phyloP scores from a whole-genome alignment of 2,797 vertebrate species.

The Octomys mimax region DNA sequence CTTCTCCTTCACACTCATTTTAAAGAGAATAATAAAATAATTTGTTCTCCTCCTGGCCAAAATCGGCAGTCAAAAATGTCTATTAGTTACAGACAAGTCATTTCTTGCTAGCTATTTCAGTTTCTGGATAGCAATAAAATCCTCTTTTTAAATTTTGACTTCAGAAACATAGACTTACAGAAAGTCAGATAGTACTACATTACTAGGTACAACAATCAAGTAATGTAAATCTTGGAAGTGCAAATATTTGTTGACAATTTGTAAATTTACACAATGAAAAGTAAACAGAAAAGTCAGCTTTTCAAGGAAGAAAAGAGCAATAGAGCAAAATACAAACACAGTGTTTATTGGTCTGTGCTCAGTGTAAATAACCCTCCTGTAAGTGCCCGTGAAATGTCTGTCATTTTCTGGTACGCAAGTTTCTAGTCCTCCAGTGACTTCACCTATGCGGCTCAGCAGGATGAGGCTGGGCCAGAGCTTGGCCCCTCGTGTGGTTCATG shows the following conservation, averaged over 20 bases:
- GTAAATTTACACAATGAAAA: not conserved
- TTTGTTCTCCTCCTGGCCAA: not conserved
- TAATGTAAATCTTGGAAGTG: not conserved
- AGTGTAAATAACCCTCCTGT: not conserved
- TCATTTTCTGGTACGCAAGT: not conserved
- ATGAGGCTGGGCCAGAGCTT: not conserved
- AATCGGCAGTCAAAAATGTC: not conserved
- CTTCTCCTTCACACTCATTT: not conserved
- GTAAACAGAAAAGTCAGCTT: not conserved
- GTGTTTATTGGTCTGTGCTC: not conserved
- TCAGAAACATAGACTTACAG: not conserved
- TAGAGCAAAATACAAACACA: not conserved
- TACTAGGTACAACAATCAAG: not conserved
- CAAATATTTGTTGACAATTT: slow-evolving; percentile 42
- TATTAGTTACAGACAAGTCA: not conserved
- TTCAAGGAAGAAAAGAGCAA: not conserved
- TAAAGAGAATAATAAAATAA: slow-evolving; percentile 27
- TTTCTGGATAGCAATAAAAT: not conserved
- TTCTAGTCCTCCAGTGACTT: not conserved
- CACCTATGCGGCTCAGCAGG: not conserved
- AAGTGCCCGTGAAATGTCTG: not conserved
- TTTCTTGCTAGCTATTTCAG: not conserved
- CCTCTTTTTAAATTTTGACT: not conserved
- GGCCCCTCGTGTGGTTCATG: not conserved
- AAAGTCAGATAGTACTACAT: not conserved